Evolutionary conservation across 1,140 invertebrate species (phyloP).

Genomic region (Stegodyphus dumicola): DNA sequence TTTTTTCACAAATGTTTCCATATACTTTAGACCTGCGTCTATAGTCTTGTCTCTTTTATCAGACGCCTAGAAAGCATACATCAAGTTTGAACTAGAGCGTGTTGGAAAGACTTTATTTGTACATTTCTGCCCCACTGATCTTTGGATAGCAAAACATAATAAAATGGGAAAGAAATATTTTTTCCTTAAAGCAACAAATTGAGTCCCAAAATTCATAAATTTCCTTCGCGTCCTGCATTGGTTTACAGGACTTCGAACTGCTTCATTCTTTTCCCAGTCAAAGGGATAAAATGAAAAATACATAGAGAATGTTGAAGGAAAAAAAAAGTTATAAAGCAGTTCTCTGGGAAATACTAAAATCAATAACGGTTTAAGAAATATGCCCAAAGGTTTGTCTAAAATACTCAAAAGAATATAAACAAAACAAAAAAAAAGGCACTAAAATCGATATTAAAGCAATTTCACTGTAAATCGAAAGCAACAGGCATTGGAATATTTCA

Average conservation of each 20-base stretch:
- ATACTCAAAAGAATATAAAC: too few species aligned
- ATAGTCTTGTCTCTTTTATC: too few species aligned
- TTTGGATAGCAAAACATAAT: not conserved
- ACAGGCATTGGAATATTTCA: not conserved
- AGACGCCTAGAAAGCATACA: not conserved
- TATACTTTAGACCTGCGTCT: too few species aligned
- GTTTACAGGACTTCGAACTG: not conserved
- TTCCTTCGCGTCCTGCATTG: not conserved
- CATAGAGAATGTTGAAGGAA: not conserved
- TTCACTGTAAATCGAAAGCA: slow-evolving; percentile 10
- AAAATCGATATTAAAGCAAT: slow-evolving; percentile 13
- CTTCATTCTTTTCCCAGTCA: too few species aligned
- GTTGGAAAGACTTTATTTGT: slow-evolving; percentile 5
- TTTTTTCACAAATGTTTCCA: too few species aligned
- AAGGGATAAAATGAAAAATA: not conserved
- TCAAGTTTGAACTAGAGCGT: slow-evolving; percentile 10
- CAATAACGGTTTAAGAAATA: not conserved
- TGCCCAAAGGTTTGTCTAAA: too few species aligned
- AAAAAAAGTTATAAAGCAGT: not conserved
- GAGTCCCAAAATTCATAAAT: slow-evolving; percentile 28
- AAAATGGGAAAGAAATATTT: slow-evolving; percentile 2
- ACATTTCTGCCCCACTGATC: not conserved
- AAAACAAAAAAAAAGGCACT: not conserved
- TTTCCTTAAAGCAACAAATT: slow-evolving; percentile 11
- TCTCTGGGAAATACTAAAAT: not conserved